Percentiles rank a stretch among this genome's conserved stretches.
Conservation (phyloP, 2,113 vertebrate genomes). For the Myotis brandtii region DNA sequence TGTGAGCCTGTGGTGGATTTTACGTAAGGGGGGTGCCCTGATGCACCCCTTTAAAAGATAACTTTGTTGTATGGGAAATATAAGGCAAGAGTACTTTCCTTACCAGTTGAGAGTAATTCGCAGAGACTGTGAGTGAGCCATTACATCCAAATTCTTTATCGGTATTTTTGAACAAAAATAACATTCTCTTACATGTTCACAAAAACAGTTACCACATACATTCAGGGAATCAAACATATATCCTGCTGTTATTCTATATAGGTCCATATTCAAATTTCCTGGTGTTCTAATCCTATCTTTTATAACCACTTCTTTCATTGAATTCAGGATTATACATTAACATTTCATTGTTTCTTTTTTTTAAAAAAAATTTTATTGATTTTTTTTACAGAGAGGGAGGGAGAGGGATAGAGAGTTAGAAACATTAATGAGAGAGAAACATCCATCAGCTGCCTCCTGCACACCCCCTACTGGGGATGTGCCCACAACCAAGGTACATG, state of each 20-base stretch:
- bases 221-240: neutral
- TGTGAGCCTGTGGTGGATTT: neutral
- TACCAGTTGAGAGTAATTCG: neutral
- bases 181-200: neutral
- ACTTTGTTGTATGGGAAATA: neutral
- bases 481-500: no score
- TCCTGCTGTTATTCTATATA: neutral
- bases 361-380: no score
- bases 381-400: no score
- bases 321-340: neutral
- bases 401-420: no score
- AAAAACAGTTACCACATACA: neutral
- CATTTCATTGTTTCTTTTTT: neutral
- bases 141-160: neutral
- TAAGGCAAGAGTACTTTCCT: neutral
- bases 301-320: neutral
- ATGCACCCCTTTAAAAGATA: neutral
- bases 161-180: neutral
- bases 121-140: neutral
- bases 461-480: no score
- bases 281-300: neutral
- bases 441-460: no score
- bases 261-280: neutral
- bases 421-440: no score
- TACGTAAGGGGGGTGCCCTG: neutral